Evolutionary conservation across 2,113 vertebrate species (phyloP), one percentile per base, ranked within the genome.

Genomic region (Leptobrachium leishanense): DNA sequence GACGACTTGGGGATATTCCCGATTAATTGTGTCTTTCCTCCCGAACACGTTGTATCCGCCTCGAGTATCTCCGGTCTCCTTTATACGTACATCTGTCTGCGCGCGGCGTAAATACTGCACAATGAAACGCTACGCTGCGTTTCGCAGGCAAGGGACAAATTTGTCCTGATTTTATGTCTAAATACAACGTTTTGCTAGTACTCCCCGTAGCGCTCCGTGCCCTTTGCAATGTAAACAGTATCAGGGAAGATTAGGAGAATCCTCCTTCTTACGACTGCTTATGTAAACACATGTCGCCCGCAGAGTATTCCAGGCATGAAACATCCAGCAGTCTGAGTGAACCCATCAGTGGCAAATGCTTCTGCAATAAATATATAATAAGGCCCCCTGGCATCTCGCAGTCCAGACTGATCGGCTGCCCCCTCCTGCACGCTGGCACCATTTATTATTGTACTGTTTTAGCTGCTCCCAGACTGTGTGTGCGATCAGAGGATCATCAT

Each of bases 131-230:
- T 66, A 72, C 64, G 40, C 68, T 72, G 70, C 50, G 53, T 44
- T 57, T 63, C n/a, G 9, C 70, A 80, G 77, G 77, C 77, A 67
- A 80, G 63, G 77, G 71, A 80, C 62, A 46, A 74, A 80, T 73
- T 80, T 67, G 68, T 73, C 68, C 70, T 74, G 71, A 73, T 46
- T 80, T 73, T 74, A 80, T 74, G 70, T 73, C 77, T 80, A 80
- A 80, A 80, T 80, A 74, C 77, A 80, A 73, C 70, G 74, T 80
- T 80, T 80, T 73, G 50, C 63, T 80, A 80, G 63, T 80, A 80
- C 77, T 73, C 77, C 77, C 77, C 72, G 70, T 80, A 73, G 77
- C 70, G 55, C 74, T 68, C 43, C 42, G 46, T 80, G 77, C 77
- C 71, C 77, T 80, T 80, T 80, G 70, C 70, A 80, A 80, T 59